Base-by-base conservation (phyloP, 2,888 invertebrate species). In the Xylocampa areola region DNA sequence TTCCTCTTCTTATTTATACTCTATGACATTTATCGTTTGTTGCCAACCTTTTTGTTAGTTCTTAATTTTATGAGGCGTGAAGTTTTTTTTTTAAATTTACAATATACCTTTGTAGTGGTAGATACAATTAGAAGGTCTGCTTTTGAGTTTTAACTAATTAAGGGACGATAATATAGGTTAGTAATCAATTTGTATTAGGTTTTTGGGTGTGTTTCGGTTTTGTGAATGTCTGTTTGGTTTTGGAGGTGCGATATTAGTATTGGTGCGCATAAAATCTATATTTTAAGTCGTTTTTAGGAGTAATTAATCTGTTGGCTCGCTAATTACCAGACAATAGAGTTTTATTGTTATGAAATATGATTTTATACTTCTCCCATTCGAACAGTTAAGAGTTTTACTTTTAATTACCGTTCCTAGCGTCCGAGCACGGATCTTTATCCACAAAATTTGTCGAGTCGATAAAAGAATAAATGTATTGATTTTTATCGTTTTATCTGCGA, bases 1-100 rank as follows among this genome's bases (percentile, higher is more conserved):
- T 68, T 72, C 45, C 65, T 51, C 45, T 43, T 68, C 4, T 65
- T 74, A 66, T 67, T 86, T 85, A 82, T 81, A 71, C 54, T 67
- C 41, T 60, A 71, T 82, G 85, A 87, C 86, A 84, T 87, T 87
- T 84, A 87, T 86, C 58, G 80, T 84, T 80, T 85, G 85, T 85
- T 84, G 75, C 58, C 44, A 40, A 47, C 57, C 44, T 59, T 67
- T 64, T 71, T 78, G 75, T 69, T 68, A 55, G 59, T 40, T 63
- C 65, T 58, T 64, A 73, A 64, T 68, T 77, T 77, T 78, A 86
- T 79, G 78, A 84, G 81, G 79, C 86, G 86, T 86, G 85, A 86
- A 84, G 59, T 48, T 51, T 54, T 63, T 68, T 64, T 60, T 59
- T 52, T 41, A 27, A 48, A 33, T 65, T 64, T 74, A 59, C 48